Conservation (phyloP, 2,888 invertebrate genomes). For the Hyppa rectilinea region DNA sequence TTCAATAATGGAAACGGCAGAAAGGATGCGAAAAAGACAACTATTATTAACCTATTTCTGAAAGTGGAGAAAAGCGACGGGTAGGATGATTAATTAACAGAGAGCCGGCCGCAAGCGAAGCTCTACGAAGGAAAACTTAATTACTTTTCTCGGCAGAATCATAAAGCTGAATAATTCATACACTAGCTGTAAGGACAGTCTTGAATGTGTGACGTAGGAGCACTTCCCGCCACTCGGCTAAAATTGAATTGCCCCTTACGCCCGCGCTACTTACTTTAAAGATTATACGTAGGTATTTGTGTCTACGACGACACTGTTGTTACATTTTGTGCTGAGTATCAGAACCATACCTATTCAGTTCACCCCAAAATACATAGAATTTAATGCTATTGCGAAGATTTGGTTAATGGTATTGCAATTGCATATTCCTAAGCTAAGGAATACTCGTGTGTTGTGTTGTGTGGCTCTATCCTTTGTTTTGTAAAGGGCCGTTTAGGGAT, state of each 20-base stretch:
- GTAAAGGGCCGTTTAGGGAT: conserved; percentile 18
- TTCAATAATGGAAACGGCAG: conserved; percentile 81
- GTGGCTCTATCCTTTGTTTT: conserved; percentile 23
- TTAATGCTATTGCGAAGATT: conserved; percentile 30
- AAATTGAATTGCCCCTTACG: conserved; percentile 77
- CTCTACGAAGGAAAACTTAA: conserved; percentile 84
- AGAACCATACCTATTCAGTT: conserved; percentile 19
- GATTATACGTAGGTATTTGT: conserved; percentile 60
- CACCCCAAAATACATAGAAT: conserved; percentile 27
- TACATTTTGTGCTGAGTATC: conserved; percentile 31
- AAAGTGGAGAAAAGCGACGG: conserved; percentile 81
- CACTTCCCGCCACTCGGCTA: conserved; percentile 69
- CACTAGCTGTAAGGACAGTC: conserved; percentile 75
- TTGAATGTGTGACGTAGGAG: conserved; percentile 71
- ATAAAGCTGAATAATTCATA: conserved; percentile 86
- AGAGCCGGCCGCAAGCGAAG: conserved; percentile 81
- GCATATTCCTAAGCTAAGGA: conserved; percentile 26
- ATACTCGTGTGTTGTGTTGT: background rate
- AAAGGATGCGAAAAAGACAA: conserved; percentile 83
- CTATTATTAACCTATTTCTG: conserved; percentile 85
- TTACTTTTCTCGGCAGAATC: conserved; percentile 86
- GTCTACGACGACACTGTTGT: conserved; percentile 37
- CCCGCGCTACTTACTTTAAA: conserved; percentile 60
- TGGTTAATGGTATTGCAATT: conserved; percentile 33
- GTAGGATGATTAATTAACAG: conserved; percentile 86